Evolutionary conservation across 2,888 invertebrate species (phyloP).

Genomic region (Eudasyphora cyanicolor): DNA sequence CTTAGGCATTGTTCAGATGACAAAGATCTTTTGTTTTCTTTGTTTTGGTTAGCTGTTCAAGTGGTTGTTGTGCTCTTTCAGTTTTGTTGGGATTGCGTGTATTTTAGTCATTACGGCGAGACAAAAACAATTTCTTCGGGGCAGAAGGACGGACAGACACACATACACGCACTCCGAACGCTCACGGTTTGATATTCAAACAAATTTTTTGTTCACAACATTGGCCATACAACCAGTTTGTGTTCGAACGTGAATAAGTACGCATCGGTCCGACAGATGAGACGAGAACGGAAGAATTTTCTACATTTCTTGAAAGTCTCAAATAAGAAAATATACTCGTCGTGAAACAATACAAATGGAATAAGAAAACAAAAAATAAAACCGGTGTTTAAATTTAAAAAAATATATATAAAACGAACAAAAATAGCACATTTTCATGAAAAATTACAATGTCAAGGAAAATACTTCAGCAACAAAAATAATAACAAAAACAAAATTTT

Average conservation of each 20-base stretch:
- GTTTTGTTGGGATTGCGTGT: slow-evolving; percentile 26
- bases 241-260: slow-evolving; percentile 79
- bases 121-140: neutral
- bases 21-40: neutral
- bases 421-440: neutral
- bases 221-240: slow-evolving; percentile 75
- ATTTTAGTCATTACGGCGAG: neutral
- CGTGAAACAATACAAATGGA: neutral
- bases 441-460: neutral
- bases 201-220: slow-evolving; percentile 57
- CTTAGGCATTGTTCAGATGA: neutral
- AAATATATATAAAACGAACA: neutral
- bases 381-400: neutral
- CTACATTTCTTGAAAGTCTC: neutral
- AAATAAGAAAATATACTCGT: slow-evolving; percentile 3
- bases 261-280: slow-evolving; percentile 72
- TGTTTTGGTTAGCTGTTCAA: neutral
- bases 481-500: neutral
- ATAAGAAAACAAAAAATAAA: slow-evolving; percentile 19
- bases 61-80: slow-evolving; percentile 7
- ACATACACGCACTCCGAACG: neutral
- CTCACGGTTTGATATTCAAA: slow-evolving; percentile 41
- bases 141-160: neutral
- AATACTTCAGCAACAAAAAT: neutral
- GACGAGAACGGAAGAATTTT: slow-evolving; percentile 24